These are phyloP conservation scores for Cetonia aurata DNA, from an alignment of 2,888 invertebrate species.

Conservation along the genomic window DNA sequence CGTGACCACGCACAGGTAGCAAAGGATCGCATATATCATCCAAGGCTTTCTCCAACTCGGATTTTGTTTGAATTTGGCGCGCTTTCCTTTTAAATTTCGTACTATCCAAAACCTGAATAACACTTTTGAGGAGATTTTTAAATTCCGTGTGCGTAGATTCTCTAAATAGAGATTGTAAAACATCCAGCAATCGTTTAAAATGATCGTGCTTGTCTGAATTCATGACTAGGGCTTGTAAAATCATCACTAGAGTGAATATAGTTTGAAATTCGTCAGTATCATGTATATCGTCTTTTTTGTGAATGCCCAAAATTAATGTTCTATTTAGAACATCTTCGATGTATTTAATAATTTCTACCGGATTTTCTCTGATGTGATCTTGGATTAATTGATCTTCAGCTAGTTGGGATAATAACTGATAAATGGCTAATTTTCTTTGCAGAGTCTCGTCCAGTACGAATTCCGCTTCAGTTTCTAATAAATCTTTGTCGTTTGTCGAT, in stretches of 20 bases:
- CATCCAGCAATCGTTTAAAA: conserved; percentile 60
- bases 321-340: conserved; percentile 66
- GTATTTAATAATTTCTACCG: conserved; percentile 67
- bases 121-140: conserved; percentile 54
- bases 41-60: conserved; percentile 74
- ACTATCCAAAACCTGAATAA: conserved; percentile 37
- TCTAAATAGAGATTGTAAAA: conserved; percentile 53
- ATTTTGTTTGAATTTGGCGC: conserved; percentile 58
- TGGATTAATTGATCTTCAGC: conserved; percentile 67
- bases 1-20: conserved; percentile 86
- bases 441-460: conserved; percentile 57
- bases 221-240: conserved; percentile 55
- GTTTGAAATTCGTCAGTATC: conserved; percentile 59
- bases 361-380: conserved; percentile 66
- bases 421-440: conserved; percentile 66
- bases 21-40: conserved; percentile 77
- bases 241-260: conserved; percentile 59
- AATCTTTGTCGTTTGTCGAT: conserved; percentile 57
- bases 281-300: conserved; percentile 50
- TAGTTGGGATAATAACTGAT: conserved; percentile 70
- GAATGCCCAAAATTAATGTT: conserved; percentile 52
- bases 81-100: conserved; percentile 5
- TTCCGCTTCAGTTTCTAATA: conserved; percentile 65
- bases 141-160: conserved; percentile 58
- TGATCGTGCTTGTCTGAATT: conserved; percentile 56